These are phyloP conservation scores for Neomicropteryx cornuta DNA, from an alignment of 1,140 invertebrate genomes.

Conservation along the genomic window DNA sequence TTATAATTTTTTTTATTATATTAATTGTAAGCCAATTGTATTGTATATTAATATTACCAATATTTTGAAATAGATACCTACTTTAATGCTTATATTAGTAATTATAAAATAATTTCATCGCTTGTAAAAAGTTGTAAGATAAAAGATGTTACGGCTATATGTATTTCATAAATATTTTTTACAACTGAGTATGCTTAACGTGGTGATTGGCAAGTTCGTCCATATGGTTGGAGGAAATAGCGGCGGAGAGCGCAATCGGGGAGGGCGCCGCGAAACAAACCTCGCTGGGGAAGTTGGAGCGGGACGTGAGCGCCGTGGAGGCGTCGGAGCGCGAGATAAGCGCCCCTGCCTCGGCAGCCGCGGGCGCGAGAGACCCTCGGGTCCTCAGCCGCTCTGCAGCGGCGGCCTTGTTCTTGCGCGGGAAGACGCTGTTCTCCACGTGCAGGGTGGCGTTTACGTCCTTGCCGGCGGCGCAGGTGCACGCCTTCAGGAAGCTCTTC, in stretches of 20 bases:
- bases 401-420: constrained; percentile 35
- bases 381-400: constrained; percentile 23
- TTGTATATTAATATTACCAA: too few relatives aligned
- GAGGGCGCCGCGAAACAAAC: too few relatives aligned
- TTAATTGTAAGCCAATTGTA: too few relatives aligned
- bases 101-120: too few relatives aligned
- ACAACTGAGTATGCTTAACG: constrained; percentile 30
- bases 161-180: too few relatives aligned
- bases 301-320: constrained; percentile 33
- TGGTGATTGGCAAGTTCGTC: constrained; percentile 20
- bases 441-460: constrained; percentile 81
- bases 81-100: too few relatives aligned
- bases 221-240: constrained; percentile 4
- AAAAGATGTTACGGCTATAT: too few relatives aligned
- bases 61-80: too few relatives aligned
- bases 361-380: constrained; percentile 15
- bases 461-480: constrained; percentile 69
- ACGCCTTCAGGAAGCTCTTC: constrained; percentile 88
- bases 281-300: constrained; percentile 24
- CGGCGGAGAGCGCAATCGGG: too few relatives aligned
- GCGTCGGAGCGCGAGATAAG: constrained; percentile 29
- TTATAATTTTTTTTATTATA: too few relatives aligned
- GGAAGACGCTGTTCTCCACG: constrained; percentile 84
- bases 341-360: constrained; percentile 15
- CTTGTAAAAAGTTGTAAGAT: too few relatives aligned